Percentiles rank a stretch among this genome's conserved stretches.
phyloP scores from a whole-genome alignment of 2,113 vertebrate genomes.

The Pangasianodon gigas region DNA sequence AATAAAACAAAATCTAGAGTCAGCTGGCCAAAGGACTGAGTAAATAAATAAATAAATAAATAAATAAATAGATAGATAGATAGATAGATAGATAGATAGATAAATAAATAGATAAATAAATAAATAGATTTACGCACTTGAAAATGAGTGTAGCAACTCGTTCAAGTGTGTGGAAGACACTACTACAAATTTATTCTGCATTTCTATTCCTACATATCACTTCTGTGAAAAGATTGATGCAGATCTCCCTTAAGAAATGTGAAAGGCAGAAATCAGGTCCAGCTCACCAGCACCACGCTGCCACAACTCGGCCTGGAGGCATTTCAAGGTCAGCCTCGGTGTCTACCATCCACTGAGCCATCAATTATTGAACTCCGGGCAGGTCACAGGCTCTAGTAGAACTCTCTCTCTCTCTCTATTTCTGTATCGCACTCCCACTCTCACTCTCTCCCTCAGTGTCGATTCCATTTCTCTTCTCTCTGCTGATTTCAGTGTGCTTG shows the following conservation, averaged over 20 bases:
- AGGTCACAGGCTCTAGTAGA: slow-evolving; percentile 35
- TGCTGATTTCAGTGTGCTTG: neutral
- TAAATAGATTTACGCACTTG: too few relatives aligned
- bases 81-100: too few relatives aligned
- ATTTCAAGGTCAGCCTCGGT: slow-evolving; percentile 68
- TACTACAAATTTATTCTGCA: neutral
- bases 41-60: neutral
- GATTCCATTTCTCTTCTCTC: slow-evolving; percentile 11
- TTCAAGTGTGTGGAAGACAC: neutral
- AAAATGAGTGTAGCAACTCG: neutral
- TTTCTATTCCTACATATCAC: neutral
- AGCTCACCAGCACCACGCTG: slow-evolving; percentile 61
- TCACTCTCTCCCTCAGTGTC: slow-evolving; percentile 23
- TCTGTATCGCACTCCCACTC: slow-evolving; percentile 44
- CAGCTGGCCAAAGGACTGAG: too few relatives aligned
- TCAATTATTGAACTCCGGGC: slow-evolving; percentile 72
- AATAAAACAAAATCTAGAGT: neutral
- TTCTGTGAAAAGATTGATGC: too few relatives aligned
- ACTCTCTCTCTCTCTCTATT: slow-evolving; percentile 10
- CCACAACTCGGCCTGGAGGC: slow-evolving; percentile 55
- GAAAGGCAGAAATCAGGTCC: slow-evolving; percentile 44
- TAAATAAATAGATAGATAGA: too few relatives aligned
- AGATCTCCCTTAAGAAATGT: neutral
- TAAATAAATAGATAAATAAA: too few relatives aligned
- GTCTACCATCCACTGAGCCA: slow-evolving; percentile 60